Conservation (phyloP, 2,113 vertebrate genomes). For the Gallinago undulata region DNA sequence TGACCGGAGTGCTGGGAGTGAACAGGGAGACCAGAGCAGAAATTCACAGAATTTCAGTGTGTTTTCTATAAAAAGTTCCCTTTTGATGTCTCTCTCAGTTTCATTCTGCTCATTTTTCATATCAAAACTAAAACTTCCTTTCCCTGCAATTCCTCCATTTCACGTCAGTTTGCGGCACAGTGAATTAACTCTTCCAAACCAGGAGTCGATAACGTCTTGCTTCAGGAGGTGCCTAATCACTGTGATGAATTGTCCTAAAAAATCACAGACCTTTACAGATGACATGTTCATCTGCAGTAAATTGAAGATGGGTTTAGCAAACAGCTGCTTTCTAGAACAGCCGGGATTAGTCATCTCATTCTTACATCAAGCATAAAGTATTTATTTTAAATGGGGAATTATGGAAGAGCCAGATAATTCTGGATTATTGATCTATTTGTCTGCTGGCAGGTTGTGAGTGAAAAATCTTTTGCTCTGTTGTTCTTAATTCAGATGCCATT, state of each 20-base stretch:
- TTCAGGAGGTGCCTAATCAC: slow-evolving; percentile 51
- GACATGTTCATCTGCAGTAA: slow-evolving; percentile 51
- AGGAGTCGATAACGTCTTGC: not conserved
- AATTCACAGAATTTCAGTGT: not conserved
- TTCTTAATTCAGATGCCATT: slow-evolving; percentile 47
- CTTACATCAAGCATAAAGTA: slow-evolving; percentile 25
- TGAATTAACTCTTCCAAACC: slow-evolving; percentile 55
- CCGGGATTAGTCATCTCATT: slow-evolving; percentile 14
- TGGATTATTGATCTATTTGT: slow-evolving; percentile 32
- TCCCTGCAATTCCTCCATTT: slow-evolving; percentile 1
- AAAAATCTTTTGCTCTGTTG: slow-evolving; percentile 36
- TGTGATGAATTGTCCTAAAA: slow-evolving; percentile 55
- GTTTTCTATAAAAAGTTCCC: slow-evolving; percentile 35
- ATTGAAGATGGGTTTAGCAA: slow-evolving; percentile 38
- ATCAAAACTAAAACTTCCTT: slow-evolving; percentile 46
- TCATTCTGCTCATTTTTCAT: slow-evolving; percentile 49
- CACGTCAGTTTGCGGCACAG: slow-evolving; percentile 16
- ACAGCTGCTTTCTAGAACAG: slow-evolving; percentile 20
- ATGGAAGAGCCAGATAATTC: slow-evolving; percentile 30
- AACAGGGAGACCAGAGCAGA: not conserved
- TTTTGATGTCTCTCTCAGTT: slow-evolving; percentile 38
- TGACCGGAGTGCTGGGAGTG: not conserved
- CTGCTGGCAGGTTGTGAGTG: slow-evolving; percentile 6
- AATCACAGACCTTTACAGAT: slow-evolving; percentile 57
- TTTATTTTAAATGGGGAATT: slow-evolving; percentile 38